These are phyloP conservation scores for Eumerus sabulonum DNA, from an alignment of 2,888 invertebrate species.

Conservation along the genomic window DNA sequence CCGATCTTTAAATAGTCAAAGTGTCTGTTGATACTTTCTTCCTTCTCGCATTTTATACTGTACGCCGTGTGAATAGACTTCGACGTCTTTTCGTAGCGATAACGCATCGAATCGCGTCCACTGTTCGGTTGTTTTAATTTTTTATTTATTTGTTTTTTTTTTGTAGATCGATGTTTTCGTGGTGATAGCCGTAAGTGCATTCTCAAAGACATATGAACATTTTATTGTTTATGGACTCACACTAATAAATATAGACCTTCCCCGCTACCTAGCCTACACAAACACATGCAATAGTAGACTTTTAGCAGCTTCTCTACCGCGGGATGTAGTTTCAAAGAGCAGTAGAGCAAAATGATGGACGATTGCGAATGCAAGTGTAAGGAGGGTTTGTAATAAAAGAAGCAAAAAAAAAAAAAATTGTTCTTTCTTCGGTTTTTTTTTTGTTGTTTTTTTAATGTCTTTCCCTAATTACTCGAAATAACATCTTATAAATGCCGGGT, in stretches of 20 bases:
- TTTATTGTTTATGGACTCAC: too few species aligned
- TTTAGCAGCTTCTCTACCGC: neutral
- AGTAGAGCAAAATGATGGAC: constrained; percentile 29
- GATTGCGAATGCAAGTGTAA: constrained; percentile 20
- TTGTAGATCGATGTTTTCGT: constrained; percentile 2
- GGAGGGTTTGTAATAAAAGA: neutral
- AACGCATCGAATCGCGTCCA: constrained; percentile 19
- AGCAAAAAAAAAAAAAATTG: too few species aligned
- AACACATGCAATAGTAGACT: neutral
- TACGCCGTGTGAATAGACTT: constrained; percentile 48
- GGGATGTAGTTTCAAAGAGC: too few species aligned
- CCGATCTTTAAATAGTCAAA: constrained; percentile 46
- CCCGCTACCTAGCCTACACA: too few species aligned
- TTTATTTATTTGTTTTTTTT: constrained; percentile 32
- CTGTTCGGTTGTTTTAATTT: constrained; percentile 14
- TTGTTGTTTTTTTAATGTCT: too few species aligned
- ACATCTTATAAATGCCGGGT: constrained; percentile 46
- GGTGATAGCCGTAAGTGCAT: constrained; percentile 24
- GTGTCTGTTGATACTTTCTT: constrained; percentile 39
- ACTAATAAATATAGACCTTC: too few species aligned
- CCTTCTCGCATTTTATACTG: too few species aligned
- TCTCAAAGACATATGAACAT: too few species aligned
- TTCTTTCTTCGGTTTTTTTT: too few species aligned
- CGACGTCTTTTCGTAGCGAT: constrained; percentile 23
- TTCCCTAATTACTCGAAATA: too few species aligned